A percentile compares a stretch with the other conserved stretches of the same genome.
Evolutionary conservation across 2,113 vertebrate species (phyloP).

Genomic region (Toxostoma redivivum): DNA sequence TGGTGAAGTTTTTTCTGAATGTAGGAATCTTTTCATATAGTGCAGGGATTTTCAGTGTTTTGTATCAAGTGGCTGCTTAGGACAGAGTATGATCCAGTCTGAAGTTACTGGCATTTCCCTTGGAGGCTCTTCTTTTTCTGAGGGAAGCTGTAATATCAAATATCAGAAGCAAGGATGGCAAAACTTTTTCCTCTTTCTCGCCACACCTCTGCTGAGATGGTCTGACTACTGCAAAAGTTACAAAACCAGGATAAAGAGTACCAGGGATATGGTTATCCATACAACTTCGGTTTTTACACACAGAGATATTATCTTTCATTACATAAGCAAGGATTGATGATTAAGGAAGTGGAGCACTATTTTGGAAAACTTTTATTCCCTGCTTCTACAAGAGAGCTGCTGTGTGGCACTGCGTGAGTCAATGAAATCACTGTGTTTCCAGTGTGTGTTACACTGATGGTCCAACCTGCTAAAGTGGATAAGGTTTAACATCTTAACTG

Average conservation of each 20-base stretch:
- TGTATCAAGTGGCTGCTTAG: background rate
- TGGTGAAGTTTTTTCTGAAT: background rate
- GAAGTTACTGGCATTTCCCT: background rate
- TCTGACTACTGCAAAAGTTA: background rate
- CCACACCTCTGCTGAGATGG: background rate
- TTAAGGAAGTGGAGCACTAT: background rate
- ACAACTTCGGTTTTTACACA: background rate
- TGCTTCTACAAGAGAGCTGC: background rate
- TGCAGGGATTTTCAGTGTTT: background rate
- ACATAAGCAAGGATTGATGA: background rate
- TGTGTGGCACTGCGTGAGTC: background rate
- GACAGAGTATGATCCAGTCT: background rate
- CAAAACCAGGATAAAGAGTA: background rate
- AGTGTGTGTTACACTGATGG: background rate
- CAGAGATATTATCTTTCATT: background rate
- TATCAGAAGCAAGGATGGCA: background rate
- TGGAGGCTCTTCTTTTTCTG: background rate
- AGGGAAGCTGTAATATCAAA: background rate
- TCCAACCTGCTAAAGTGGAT: background rate
- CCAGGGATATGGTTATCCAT: background rate
- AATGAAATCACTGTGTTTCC: background rate
- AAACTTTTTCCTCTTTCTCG: background rate
- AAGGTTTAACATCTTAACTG: background rate
- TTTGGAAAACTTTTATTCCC: background rate
- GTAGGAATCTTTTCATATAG: background rate